Evolutionary conservation across 2,888 invertebrate species (phyloP), one percentile per base, ranked within the genome.

Genomic region (Tetropium fuscum): DNA sequence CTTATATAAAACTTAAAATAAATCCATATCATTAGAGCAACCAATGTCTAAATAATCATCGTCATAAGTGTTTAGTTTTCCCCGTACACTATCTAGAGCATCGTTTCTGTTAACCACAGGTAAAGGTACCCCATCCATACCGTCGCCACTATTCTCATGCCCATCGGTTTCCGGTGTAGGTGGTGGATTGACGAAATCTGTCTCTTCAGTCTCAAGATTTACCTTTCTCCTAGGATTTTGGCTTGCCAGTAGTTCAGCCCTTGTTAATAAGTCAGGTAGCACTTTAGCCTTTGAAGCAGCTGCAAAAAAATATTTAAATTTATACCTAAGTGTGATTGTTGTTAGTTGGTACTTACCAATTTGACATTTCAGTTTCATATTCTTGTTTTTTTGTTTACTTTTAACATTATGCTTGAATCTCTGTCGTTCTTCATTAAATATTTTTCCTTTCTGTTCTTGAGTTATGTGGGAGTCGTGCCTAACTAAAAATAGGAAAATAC

Each of bases 401-500:
- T 78, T 88, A 85, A 56, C 84, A 63, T 84, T 84, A 54, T 87
- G 85, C 41, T 82, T 83, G 3, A 81, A 81, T 62, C 86, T 86
- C 66, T 86, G 85, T 27, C 84, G 85, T 57, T 91, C 91, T 51
- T 89, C 88, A 3, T 79, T 83, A 78, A 93, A 93, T 72, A 93
- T 91, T 73, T 86, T 81, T 58, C 85, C 85, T 67, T 87, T 85
- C 81, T 89, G 87, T 64, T 87, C 88, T 66, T 86, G 84, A 0
- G 90, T 88, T 38, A 92, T 82, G 51, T 86, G 86, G 45, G 86
- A 84, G 66, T 92, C 88, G 61, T 88, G 86, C 78, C 93, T 92
- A 15, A 95, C 82, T n/a, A 95, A 83, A 78, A 90, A 92, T 36
- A 96, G 84, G 80, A 90, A 95, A 38, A 95, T 88, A 15, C 95